These are phyloP conservation scores for Caenorhabditis latens DNA, from an alignment of 1,140 invertebrate species.

Conservation along the genomic window DNA sequence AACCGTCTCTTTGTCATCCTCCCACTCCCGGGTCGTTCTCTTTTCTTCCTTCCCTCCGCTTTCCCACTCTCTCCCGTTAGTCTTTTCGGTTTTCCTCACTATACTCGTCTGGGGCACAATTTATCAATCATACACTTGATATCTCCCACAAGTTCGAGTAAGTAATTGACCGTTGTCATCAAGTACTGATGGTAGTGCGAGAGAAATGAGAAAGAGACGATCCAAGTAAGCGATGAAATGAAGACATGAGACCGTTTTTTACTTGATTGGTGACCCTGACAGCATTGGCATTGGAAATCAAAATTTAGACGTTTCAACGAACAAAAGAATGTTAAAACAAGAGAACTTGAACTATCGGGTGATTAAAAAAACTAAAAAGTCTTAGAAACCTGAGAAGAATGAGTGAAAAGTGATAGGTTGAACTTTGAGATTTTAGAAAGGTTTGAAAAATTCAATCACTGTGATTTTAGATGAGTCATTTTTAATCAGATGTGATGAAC, in stretches of 20 bases:
- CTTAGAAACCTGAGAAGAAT: not conserved
- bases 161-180: slow-evolving; percentile 52
- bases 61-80: slow-evolving; percentile 21
- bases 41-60: not conserved
- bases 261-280: not conserved
- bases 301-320: not conserved
- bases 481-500: no score
- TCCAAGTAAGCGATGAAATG: not conserved
- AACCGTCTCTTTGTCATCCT: slow-evolving; percentile 55
- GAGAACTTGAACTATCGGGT: not conserved
- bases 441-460: not conserved
- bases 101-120: slow-evolving; percentile 21
- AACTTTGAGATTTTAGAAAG: not conserved
- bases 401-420: not conserved
- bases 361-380: not conserved
- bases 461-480: no score
- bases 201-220: not conserved
- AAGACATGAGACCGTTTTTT: not conserved
- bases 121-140: slow-evolving; percentile 54
- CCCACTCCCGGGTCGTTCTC: slow-evolving; percentile 17
- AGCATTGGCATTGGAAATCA: not conserved
- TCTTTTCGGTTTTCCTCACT: slow-evolving; percentile 8
- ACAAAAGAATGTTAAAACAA: not conserved
- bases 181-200: slow-evolving; percentile 24
- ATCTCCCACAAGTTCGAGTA: slow-evolving; percentile 47